These are phyloP conservation scores for Bettongia penicillata DNA, from an alignment of 2,113 vertebrate species.

Conservation along the genomic window DNA sequence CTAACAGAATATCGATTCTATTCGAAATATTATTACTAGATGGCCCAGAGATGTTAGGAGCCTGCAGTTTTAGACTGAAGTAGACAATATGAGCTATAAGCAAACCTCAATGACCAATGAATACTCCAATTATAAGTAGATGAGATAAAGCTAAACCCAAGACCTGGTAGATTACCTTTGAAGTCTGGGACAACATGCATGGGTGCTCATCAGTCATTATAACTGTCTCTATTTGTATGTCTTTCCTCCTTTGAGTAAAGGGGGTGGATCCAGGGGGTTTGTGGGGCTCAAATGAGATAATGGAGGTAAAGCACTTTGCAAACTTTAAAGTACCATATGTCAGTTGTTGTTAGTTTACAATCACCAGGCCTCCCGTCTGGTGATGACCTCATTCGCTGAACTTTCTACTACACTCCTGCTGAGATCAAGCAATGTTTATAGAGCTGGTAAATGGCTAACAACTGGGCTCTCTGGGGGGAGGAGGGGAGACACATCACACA, in stretches of 20 bases:
- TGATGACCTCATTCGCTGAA: not conserved
- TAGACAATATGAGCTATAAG: not conserved
- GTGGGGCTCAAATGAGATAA: not conserved
- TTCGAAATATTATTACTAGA: not conserved
- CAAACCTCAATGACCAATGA: not conserved
- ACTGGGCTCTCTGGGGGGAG: not conserved
- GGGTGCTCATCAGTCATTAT: not conserved
- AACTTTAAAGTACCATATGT: not conserved
- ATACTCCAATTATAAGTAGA: not conserved
- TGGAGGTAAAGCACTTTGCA: not conserved
- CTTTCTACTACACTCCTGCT: not conserved
- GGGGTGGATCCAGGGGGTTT: not conserved
- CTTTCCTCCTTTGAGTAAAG: not conserved
- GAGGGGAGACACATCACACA: not conserved
- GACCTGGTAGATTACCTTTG: not conserved
- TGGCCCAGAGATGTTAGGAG: not conserved
- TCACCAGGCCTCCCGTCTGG: not conserved
- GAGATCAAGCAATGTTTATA: not conserved
- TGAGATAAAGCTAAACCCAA: not conserved
- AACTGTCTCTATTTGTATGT: not conserved
- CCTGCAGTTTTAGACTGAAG: not conserved
- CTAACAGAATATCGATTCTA: not conserved
- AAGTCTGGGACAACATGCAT: not conserved
- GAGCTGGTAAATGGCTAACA: not conserved
- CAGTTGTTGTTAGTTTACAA: not conserved